Base-by-base conservation (phyloP, 2,888 invertebrate species). In the Tetranychus piercei region DNA sequence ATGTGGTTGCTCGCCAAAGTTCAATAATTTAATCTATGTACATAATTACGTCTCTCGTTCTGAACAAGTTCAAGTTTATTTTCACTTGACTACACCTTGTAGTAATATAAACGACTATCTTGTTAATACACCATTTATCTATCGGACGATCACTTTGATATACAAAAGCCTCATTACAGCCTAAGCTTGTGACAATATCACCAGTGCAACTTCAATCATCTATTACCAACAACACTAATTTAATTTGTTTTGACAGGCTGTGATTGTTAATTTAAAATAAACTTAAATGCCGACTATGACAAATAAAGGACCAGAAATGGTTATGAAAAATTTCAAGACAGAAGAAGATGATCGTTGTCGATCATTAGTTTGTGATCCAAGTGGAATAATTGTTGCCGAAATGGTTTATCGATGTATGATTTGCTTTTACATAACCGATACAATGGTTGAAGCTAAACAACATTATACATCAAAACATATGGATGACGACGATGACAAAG, bases 401-500 rank as follows among this genome's bases (percentile, higher is more conserved):
- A 76, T 76, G 72, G 76, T 75, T 18, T 76, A 76, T 55, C 44
- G 76, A 44, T 76, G 76, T 67, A 75, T 76, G 75, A 74, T 76
- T n/a, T 76, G 76, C 34, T 55, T 44, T 11, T 64, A 74, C 64
- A 65, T 76, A 23, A 23, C 66, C 44, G 76, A 76, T 44, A 70
- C 23, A 18, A 22, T 74, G 34, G 65, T 69, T 7, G 76, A 76
- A 44, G 73, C 73, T 9, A 69, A 72, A 45, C 20, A 66, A 44
- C 76, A 76, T 67, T 76, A 76, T 70, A 65, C 67, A 22, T 45
- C 43, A 8, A 67, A 73, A 66, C 76, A 76, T 65, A 73, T 75
- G 45, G 74, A 74, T 20, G 75, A 73, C 22, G 73, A 73, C 6
- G 73, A 72, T 20, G 66, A 69, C n/a, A 69, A 22, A 69, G 69